Base-by-base conservation (phyloP, 2,113 vertebrate species). In the Pelobates fuscus region DNA sequence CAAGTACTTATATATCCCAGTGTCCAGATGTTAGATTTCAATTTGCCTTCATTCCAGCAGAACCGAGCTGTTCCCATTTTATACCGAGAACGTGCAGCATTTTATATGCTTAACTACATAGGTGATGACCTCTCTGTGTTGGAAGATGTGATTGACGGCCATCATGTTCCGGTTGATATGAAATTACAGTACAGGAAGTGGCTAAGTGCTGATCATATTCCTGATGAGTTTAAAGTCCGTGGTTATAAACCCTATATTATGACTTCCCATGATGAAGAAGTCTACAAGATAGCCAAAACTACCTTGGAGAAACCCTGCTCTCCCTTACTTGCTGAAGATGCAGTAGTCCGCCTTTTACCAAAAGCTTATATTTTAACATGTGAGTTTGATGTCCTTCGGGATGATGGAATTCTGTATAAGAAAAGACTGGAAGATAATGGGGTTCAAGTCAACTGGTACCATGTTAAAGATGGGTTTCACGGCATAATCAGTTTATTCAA, bases 291-390 rank as follows among this genome's bases (percentile, higher is more conserved):
- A 0, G 12, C 85, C 11, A 89, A 86, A 11, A 14, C 55, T 0
- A 10, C 80, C 18, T 78, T 90, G 25, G 80, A 89, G n/a, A 65
- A 83, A 0, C 80, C 0, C 0, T 81, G 88, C 46, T 93, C 90
- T 0, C 95, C 94, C 0, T 78, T 95, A 57, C 0, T 96, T 2
- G 89, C 83, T 0, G 88, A 91, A 0, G 88, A 95, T 0, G 21
- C 67, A 0, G 0, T 90, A 0, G 0, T 96, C 37, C 64, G 81
- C 0, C 89, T 69, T 65, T 81, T 88, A 27, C 94, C 94, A 0
- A 85, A 87, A 30, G 68, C 93, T 0, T 94, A 92, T 83, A 80
- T 95, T 2, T 70, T 98, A 79, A 97, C 91, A 57, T 97, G 94
- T 0, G 92, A 96, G 78, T 92, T 89, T 0, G 96, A 96, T 0